Base-by-base conservation (phyloP, 2,888 invertebrate genomes). In the Spodoptera picta region DNA sequence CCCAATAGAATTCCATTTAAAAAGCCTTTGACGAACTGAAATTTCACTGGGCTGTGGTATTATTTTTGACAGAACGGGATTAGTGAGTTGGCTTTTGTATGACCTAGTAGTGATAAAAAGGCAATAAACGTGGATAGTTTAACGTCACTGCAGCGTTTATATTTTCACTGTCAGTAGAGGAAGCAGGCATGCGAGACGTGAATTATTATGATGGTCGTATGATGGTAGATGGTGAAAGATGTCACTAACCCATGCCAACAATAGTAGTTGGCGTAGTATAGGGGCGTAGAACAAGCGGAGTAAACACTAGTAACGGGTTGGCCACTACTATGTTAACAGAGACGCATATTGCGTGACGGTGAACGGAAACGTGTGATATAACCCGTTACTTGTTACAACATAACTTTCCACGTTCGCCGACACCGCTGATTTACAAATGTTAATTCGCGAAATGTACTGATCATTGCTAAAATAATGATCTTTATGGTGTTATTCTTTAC, bases 291-390 rank as follows among this genome's bases (percentile, higher is more conserved):
- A 46, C 46, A 4, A 53, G 10, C 42, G 48, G 24, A 47, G 41
- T 60, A 66, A 56, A 66, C 43, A 53, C 43, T 67, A 44, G 49
- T 60, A 58, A 66, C 73, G 58, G 66, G 49, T 50, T 52, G 43
- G 50, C 6, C 53, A 48, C 50, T 46, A 48, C 50, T 46, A 48
- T 24, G 53, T 50, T 47, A 27, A 48, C 44, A 43, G 48, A 55
- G 47, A 59, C 64, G 63, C 63, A 43, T 42, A 53, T 60, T 48
- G 74, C 77, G 75, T 75, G 75, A 69, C 73, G 68, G 50, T 12
- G 11, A 49, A 66, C 69, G 73, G 66, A 66, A 69, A 57, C 46
- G 61, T 62, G 54, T 77, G 69, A 64, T 66, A 61, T 77, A 73
- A 73, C 54, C 73, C 61, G 73, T 69, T 76, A 68, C 49, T 60